A percentile compares a stretch with the other conserved stretches of the same genome.
Conservation (phyloP, 2,797 vertebrate genomes). For the Avahi laniger region DNA sequence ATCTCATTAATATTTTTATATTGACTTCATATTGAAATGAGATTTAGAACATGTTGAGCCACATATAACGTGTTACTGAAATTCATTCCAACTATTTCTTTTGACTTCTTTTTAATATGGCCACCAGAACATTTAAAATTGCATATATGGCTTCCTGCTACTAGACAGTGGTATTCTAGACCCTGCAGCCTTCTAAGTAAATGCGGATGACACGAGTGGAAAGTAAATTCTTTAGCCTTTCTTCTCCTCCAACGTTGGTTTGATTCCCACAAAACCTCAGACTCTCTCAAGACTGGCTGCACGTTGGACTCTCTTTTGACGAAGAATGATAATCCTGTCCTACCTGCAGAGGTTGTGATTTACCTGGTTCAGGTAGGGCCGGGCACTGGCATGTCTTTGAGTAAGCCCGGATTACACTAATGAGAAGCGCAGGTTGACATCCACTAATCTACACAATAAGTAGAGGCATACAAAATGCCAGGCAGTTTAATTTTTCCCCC, state of each 20-base stretch:
- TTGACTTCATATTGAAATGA: neutral
- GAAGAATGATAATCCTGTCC: neutral
- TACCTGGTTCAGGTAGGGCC: neutral
- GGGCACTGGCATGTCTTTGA: neutral
- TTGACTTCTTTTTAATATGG: neutral
- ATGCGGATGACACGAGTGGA: neutral
- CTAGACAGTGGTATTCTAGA: neutral
- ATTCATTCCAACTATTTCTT: neutral
- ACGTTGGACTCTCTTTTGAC: neutral
- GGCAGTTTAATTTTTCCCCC: neutral
- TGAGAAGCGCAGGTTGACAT: neutral
- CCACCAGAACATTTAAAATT: neutral
- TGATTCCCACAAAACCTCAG: neutral
- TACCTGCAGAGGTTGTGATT: neutral
- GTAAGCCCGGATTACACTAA: neutral
- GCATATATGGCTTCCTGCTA: neutral
- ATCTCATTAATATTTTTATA: neutral
- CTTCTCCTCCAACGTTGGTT: neutral
- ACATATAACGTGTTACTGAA: neutral
- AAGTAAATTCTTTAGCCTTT: neutral
- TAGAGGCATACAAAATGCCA: neutral
- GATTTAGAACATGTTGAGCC: neutral
- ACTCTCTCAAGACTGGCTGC: neutral
- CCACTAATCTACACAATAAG: neutral
- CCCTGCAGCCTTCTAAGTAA: neutral